phyloP scores from a whole-genome alignment of 2,797 vertebrate species.

The Phoxinus dragarum region DNA sequence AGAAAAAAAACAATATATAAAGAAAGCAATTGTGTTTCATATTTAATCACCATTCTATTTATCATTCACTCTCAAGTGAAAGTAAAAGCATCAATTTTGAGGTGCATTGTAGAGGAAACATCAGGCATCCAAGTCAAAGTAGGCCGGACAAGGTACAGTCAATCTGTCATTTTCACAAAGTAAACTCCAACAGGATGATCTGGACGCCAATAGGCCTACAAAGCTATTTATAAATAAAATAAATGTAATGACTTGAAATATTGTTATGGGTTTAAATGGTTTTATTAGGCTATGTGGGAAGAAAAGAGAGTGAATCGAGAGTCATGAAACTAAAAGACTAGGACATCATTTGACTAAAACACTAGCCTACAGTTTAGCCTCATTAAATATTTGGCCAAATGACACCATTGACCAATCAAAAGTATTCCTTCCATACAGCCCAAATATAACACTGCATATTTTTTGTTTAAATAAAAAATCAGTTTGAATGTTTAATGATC shows the following conservation, averaged over 20 bases:
- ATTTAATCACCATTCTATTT: too few relatives aligned
- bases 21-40: too few relatives aligned
- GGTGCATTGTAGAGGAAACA: not conserved
- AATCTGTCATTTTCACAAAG: not conserved
- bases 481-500: not conserved
- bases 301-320: not conserved
- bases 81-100: too few relatives aligned
- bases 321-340: not conserved
- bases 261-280: not conserved
- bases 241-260: not conserved
- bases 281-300: not conserved
- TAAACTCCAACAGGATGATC: not conserved
- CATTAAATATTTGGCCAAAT: constrained; percentile 1
- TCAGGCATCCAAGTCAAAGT: not conserved
- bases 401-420: not conserved
- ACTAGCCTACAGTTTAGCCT: not conserved
- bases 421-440: not conserved
- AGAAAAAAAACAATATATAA: too few relatives aligned
- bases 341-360: not conserved
- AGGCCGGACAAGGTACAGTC: not conserved
- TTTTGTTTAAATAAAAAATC: not conserved
- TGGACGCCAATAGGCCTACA: not conserved
- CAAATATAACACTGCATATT: not conserved
- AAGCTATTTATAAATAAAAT: not conserved
- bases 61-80: too few relatives aligned